Percentiles rank a stretch among this genome's conserved stretches.
Evolutionary conservation across 2,797 vertebrate species (phyloP).

Genomic region (Chrosomus eos): DNA sequence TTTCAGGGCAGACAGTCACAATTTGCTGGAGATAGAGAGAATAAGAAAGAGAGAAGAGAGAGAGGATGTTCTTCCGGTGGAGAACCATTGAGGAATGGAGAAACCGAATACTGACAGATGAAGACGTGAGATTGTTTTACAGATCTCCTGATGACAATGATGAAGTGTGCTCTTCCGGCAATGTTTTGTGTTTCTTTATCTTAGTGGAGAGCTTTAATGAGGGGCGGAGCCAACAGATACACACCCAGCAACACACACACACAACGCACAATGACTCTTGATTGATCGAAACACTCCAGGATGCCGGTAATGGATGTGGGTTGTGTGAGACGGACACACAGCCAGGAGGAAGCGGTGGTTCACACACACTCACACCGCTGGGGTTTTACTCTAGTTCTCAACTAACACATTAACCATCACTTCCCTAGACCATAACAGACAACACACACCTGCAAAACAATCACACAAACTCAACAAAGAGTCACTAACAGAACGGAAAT

Average conservation of each 20-base stretch:
- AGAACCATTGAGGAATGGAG: conserved; percentile 64
- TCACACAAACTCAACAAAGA: conserved; percentile 21
- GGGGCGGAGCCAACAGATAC: conserved; percentile 59
- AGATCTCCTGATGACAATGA: conserved; percentile 51
- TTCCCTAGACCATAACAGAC: conserved; percentile 35
- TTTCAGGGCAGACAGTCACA: conserved; percentile 65
- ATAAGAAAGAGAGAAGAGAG: conserved; percentile 42
- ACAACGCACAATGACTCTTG: conserved; percentile 29
- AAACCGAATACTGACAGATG: conserved; percentile 66
- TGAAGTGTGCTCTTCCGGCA: conserved; percentile 48
- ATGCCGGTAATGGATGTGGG: conserved; percentile 50
- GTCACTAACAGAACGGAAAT: background rate
- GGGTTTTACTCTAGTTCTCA: conserved; percentile 44
- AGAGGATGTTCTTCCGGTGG: conserved; percentile 64
- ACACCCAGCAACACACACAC: conserved; percentile 51
- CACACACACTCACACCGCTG: conserved; percentile 13
- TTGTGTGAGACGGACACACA: conserved; percentile 22
- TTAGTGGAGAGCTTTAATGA: conserved; percentile 64
- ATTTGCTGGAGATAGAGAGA: conserved; percentile 55
- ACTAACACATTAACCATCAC: conserved; percentile 38
- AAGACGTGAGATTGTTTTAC: conserved; percentile 50
- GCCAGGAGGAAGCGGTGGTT: conserved; percentile 13
- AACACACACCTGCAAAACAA: conserved; percentile 11
- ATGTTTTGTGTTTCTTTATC: conserved; percentile 43
- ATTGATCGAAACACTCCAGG: conserved; percentile 52